phyloP scores from a whole-genome alignment of 2,888 invertebrate genomes.

The Lagria hirta region DNA sequence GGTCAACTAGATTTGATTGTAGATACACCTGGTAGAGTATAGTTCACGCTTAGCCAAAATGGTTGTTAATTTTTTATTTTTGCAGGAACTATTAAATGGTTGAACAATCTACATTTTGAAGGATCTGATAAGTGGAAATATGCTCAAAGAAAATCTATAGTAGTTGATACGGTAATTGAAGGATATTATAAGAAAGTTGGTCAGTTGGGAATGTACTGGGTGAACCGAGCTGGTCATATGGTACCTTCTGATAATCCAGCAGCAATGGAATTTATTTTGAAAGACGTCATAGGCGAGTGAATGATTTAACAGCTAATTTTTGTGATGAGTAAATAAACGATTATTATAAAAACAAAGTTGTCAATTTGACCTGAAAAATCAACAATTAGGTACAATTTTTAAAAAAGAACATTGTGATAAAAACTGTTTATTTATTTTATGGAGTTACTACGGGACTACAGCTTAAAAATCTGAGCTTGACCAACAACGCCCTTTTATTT shows the following conservation, averaged over 20 bases:
- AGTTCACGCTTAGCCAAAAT: too few species aligned
- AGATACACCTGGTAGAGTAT: slow-evolving; percentile 69
- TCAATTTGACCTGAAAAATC: too few species aligned
- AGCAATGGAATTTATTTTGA: slow-evolving; percentile 17
- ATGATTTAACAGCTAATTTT: background rate
- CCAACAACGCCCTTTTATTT: too few species aligned
- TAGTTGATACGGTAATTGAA: slow-evolving; percentile 64
- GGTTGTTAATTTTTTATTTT: too few species aligned
- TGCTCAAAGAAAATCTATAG: slow-evolving; percentile 60
- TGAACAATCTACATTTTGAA: slow-evolving; percentile 59
- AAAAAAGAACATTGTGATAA: too few species aligned
- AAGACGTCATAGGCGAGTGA: slow-evolving; percentile 4
- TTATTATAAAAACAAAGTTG: too few species aligned
- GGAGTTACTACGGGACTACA: too few species aligned
- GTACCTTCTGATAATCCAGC: slow-evolving; percentile 50
- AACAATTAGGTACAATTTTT: too few species aligned
- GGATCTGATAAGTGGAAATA: slow-evolving; percentile 60
- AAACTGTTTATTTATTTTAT: too few species aligned
- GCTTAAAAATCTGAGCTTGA: too few species aligned
- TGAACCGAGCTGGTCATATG: slow-evolving; percentile 79
- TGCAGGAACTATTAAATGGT: slow-evolving; percentile 59
- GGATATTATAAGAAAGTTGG: slow-evolving; percentile 71
- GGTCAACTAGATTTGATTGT: slow-evolving; percentile 86
- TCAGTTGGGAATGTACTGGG: slow-evolving; percentile 76
- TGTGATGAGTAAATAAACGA: background rate